Base-by-base conservation (phyloP, 2,888 invertebrate species). In the Microplitis deprimator region DNA sequence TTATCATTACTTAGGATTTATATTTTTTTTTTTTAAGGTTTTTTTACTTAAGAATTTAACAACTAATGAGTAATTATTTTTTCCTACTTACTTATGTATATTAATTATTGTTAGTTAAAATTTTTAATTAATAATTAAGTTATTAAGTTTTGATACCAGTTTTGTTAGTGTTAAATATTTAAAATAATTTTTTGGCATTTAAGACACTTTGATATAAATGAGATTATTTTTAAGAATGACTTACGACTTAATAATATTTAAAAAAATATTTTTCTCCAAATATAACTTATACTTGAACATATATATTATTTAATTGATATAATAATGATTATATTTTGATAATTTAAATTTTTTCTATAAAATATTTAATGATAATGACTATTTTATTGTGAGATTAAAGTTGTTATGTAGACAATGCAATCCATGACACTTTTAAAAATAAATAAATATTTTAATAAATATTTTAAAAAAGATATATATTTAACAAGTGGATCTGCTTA, bases 391-490 rank as follows among this genome's bases (percentile, higher is more conserved):
- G 50, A 50, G 8, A 50, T 50, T 50, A 50, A 50, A 29, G 29
- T 29, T 29, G 29, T 29, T 29, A 29, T 29, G 29, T 50, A 50
- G 50, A 13, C 13, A 50, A 8, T 50, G 10, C 3, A 8, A 50
- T 50, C 13, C 13, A 41, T 41, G 10, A 50, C 13, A 50, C 13
- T 50, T 50, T 8, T 4, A 50, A 50, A 50, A 50, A 50, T 50
- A 50, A 50, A 29, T 29, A 29, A 50, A 50, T 50, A 50, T 50
- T 50, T 50, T 50, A 50, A 50, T 50, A 50, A 73, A 50, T 65
- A 68, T 68, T 73, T 77, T 40, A 73, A 61, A 61, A 75, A 40
- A 70, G 13, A 68, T 20, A 40, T 65, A 59, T 61, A 17, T 68
- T 64, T 40, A 50, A 68, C 74, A 20, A 29, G 29, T 29, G 29